phyloP scores from a whole-genome alignment of 2,113 vertebrate genomes.

The Holacanthus passer region DNA sequence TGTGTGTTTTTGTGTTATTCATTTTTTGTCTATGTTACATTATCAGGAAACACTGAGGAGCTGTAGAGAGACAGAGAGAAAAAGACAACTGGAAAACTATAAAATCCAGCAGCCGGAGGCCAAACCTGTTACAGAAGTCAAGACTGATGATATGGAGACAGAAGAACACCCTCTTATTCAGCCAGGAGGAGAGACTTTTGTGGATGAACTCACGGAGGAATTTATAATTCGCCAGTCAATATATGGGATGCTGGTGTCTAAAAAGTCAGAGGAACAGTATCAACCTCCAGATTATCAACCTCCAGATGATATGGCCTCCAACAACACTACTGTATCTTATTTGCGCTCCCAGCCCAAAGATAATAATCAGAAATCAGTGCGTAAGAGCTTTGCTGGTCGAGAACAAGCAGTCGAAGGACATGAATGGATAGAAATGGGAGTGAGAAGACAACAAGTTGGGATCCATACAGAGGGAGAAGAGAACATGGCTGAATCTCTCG shows the following conservation, averaged over 20 bases:
- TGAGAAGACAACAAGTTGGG: conserved; percentile 9
- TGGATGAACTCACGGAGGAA: conserved; percentile 42
- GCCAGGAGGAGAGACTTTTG: conserved; percentile 26
- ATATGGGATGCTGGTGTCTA: conserved; percentile 50
- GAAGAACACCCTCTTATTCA: conserved; percentile 27
- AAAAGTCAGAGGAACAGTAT: conserved; percentile 6
- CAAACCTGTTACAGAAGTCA: conserved; percentile 18
- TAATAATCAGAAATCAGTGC: neutral
- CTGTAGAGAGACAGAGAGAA: conserved; percentile 65
- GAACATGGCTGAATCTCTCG: conserved; percentile 19
- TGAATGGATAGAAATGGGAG: conserved; percentile 66
- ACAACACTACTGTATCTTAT: neutral
- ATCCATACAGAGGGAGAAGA: conserved; percentile 41
- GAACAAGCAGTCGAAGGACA: neutral
- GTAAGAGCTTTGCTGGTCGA: neutral
- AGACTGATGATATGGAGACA: conserved; percentile 13
- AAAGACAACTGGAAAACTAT: conserved; percentile 51
- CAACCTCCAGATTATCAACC: conserved; percentile 22
- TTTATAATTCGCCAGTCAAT: neutral
- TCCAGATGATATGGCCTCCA: neutral
- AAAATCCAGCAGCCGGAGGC: conserved; percentile 33
- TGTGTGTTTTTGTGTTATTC: neutral
- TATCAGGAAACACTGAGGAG: conserved; percentile 72
- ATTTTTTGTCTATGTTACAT: conserved; percentile 13
- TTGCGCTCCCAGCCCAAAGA: neutral